phyloP scores from a whole-genome alignment of 2,888 invertebrate genomes.

The Drosophila longiperda region DNA sequence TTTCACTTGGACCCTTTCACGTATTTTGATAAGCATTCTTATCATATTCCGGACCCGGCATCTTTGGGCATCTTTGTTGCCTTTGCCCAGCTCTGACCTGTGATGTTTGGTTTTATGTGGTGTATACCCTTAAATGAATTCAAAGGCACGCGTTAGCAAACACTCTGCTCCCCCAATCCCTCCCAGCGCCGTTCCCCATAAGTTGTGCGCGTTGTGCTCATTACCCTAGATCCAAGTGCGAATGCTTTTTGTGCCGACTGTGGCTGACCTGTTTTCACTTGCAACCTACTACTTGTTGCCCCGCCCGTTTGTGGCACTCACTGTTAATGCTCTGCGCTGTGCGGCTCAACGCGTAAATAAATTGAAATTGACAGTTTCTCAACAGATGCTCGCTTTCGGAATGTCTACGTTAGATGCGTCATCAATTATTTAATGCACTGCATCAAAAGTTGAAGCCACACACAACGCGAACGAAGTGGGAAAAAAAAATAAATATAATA shows the following conservation, averaged over 20 bases:
- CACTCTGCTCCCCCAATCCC: background rate
- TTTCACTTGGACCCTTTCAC: constrained; percentile 24
- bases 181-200: constrained; percentile 9
- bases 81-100: constrained; percentile 32
- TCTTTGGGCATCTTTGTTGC: constrained; percentile 46
- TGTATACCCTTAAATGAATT: constrained; percentile 65
- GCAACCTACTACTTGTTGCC: constrained; percentile 63
- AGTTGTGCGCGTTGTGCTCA: constrained; percentile 50
- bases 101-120: constrained; percentile 41
- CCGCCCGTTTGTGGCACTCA: constrained; percentile 25
- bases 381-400: constrained; percentile 22
- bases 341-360: constrained; percentile 35
- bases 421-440: constrained; percentile 64
- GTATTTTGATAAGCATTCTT: constrained; percentile 61
- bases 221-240: constrained; percentile 64
- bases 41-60: constrained; percentile 37
- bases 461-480: constrained; percentile 1
- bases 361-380: constrained; percentile 54
- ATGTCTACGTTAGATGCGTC: constrained; percentile 52
- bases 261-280: constrained; percentile 37
- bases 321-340: background rate
- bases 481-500: constrained; percentile 7
- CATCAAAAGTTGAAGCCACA: constrained; percentile 35
- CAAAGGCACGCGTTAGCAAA: constrained; percentile 55
- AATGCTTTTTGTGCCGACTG: constrained; percentile 52